These are phyloP conservation scores for Cardiocondyla obscurior DNA, from an alignment of 1,140 invertebrate species.

Conservation along the genomic window DNA sequence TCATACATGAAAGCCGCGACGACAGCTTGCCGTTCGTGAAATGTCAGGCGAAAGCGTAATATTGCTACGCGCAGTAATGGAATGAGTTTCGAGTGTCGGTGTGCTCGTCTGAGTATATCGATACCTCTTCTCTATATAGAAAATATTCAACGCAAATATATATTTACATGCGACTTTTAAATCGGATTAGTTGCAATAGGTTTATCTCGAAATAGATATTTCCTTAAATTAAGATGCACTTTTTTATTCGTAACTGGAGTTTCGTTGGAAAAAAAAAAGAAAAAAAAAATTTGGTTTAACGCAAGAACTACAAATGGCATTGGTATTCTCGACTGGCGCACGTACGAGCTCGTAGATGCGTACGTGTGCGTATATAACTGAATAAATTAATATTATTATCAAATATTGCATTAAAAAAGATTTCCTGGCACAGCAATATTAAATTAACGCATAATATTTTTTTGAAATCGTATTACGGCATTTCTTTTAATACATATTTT, in stretches of 20 bases:
- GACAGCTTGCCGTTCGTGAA: constrained; percentile 24
- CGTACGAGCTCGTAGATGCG: too few species aligned
- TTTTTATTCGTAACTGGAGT: background rate
- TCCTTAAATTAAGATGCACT: background rate
- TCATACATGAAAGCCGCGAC: constrained; percentile 27
- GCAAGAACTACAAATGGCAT: background rate
- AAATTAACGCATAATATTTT: background rate
- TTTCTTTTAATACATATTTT: background rate
- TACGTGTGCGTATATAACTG: background rate
- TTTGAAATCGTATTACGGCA: background rate
- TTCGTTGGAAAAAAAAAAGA: background rate
- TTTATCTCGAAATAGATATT: background rate
- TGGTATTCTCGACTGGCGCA: background rate
- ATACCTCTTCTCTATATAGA: background rate
- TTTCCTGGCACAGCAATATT: background rate
- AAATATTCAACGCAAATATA: background rate
- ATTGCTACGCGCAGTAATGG: constrained; percentile 16
- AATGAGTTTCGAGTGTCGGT: constrained; percentile 28
- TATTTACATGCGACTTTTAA: background rate
- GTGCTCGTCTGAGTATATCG: background rate
- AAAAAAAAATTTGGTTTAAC: background rate
- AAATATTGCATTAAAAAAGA: background rate
- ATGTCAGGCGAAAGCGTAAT: constrained; percentile 36
- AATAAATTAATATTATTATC: background rate
- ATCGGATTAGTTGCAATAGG: background rate